phyloP scores from a whole-genome alignment of 2,113 vertebrate genomes.

The Campylorhamphus procurvoides region DNA sequence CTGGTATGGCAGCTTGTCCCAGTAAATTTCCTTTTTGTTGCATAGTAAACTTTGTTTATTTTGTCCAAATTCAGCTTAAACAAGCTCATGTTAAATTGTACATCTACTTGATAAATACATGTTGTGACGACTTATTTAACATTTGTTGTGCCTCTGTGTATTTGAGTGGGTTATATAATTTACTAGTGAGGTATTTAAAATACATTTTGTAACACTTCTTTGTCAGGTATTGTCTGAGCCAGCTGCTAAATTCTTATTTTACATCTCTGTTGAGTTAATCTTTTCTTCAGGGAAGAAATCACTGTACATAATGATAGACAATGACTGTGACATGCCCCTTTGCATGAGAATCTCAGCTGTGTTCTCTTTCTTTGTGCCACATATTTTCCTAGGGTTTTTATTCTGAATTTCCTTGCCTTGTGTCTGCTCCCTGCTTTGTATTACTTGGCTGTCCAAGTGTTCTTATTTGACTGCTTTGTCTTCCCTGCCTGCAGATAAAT shows the following conservation, averaged over 20 bases:
- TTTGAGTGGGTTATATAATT: background rate
- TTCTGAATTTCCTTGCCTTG: background rate
- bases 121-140: background rate
- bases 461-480: background rate
- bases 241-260: background rate
- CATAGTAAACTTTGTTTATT: background rate
- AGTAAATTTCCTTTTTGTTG: background rate
- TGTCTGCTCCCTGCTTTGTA: background rate
- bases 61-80: background rate
- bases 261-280: background rate
- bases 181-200: background rate
- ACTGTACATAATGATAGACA: background rate
- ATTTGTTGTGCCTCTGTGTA: background rate
- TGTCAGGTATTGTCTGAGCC: background rate
- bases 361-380: background rate
- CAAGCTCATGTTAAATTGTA: background rate
- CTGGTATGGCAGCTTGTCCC: background rate
- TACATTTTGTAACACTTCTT: background rate
- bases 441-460: background rate
- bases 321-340: background rate
- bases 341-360: background rate
- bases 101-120: background rate
- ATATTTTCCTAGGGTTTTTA: background rate
- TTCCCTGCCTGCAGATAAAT: background rate
- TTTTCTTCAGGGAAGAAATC: slow-evolving; percentile 16